These are phyloP conservation scores for Cheilosia soror DNA, from an alignment of 2,888 invertebrate genomes.

Conservation along the genomic window DNA sequence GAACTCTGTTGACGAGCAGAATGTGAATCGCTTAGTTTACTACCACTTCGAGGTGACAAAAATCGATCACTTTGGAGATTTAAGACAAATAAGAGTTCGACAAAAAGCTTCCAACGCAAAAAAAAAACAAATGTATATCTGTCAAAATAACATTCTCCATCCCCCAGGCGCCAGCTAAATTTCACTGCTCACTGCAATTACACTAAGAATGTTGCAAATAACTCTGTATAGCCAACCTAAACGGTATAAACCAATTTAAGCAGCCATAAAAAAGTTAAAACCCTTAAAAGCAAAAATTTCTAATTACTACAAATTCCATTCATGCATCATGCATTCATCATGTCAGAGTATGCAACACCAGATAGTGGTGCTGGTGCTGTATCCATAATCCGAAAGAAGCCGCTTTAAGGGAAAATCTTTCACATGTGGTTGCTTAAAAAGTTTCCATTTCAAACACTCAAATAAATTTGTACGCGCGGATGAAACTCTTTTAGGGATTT, in stretches of 20 bases:
- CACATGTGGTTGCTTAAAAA: slow-evolving; percentile 14
- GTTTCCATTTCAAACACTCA: slow-evolving; percentile 37
- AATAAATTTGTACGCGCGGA: slow-evolving; percentile 20
- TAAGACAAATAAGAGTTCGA: too few species aligned
- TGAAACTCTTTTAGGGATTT: slow-evolving; percentile 26
- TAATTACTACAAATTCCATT: slow-evolving; percentile 28
- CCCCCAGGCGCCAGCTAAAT: too few species aligned
- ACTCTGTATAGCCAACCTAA: too few species aligned
- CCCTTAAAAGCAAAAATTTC: background rate
- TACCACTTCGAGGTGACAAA: too few species aligned
- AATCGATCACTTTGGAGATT: too few species aligned
- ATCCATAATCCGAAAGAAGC: slow-evolving; percentile 26
- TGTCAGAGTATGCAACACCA: background rate
- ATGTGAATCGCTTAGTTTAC: too few species aligned
- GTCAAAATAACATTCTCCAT: too few species aligned
- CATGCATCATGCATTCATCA: slow-evolving; percentile 16
- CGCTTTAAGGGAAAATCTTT: slow-evolving; percentile 18
- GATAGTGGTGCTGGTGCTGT: background rate
- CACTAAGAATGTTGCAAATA: too few species aligned
- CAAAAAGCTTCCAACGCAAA: too few species aligned
- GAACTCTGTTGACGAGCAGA: too few species aligned
- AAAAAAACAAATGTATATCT: too few species aligned
- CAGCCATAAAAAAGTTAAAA: background rate
- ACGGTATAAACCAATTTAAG: background rate
- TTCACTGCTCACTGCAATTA: too few species aligned